A percentile compares a stretch with the other conserved stretches of the same genome.
phyloP scores from a whole-genome alignment of 2,113 vertebrate species.

The Neodontobutis hainanensis region DNA sequence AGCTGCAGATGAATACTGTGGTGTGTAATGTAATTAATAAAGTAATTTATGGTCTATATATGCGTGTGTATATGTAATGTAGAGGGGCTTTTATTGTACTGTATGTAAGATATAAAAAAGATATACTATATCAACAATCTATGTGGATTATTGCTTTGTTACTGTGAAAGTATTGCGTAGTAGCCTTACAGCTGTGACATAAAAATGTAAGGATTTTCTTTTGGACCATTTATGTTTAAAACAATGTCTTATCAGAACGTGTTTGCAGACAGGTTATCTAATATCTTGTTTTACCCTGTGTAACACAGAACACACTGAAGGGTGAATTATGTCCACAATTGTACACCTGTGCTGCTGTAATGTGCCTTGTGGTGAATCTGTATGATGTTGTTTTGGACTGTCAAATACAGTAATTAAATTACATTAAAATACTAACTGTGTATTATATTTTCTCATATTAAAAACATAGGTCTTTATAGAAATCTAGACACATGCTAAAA shows the following conservation, averaged over 20 bases:
- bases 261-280: constrained; percentile 13
- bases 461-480: background rate
- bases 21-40: constrained; percentile 61
- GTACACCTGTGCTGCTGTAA: constrained; percentile 65
- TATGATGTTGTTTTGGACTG: constrained; percentile 68
- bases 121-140: constrained; percentile 17
- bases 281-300: constrained; percentile 40
- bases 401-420: constrained; percentile 63
- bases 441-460: background rate
- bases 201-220: constrained; percentile 7
- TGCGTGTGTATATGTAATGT: constrained; percentile 65
- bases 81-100: constrained; percentile 64
- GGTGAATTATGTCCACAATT: constrained; percentile 50
- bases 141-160: constrained; percentile 40
- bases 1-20: constrained; percentile 50
- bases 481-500: background rate
- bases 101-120: constrained; percentile 58
- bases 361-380: constrained; percentile 66
- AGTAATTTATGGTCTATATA: constrained; percentile 47
- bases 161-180: constrained; percentile 48
- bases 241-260: constrained; percentile 7
- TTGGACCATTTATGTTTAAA: constrained; percentile 25
- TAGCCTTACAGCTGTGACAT: constrained; percentile 43
- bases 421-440: constrained; percentile 11
- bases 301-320: constrained; percentile 52